Evolutionary conservation across 2,113 vertebrate genomes (phyloP), one percentile per base, ranked within the genome.

Genomic region (Burhinus bistriatus): DNA sequence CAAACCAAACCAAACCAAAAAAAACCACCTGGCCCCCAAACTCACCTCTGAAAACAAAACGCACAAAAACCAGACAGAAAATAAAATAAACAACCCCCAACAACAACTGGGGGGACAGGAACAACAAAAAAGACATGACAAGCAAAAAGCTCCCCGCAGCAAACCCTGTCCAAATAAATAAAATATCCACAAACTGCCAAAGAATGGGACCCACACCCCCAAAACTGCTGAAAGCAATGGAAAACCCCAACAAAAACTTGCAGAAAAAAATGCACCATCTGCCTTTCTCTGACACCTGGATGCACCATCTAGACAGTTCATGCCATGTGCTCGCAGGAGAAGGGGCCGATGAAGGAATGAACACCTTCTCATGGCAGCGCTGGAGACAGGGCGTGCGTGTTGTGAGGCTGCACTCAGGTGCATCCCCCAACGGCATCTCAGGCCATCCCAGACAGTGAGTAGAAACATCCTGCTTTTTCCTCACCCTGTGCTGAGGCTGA

Each of bases 301-400:
- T 64, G 6, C 30, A 9, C 17, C 49, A 58, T 6, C 14, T 10
- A 11, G 30, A 62, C 19, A n/a, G 26, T 30, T 82, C 25, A 22
- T 38, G 30, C 15, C 5, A 1, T 0, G 1, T 77, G 11, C 8
- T 72, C 22, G 5, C 26, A 42, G 1, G 5, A 55, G 8, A 15
- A 58, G 26, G 3, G 5, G 12, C 6, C 2, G 2, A 32, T 47
- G 54, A 73, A 72, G 49, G 12, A 64, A 47, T 4, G 8, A 72
- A 69, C 0, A 2, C 16, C 32, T 79, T 65, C 59, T n/a, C 11
- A 14, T 7, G 18, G 16, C 0, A 0, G 9, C 2, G 1, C 23
- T 45, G 23, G n/a, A 65, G 7, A 32, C 1, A 2, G 11, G 57
- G 11, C 2, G 4, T 7, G 1, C 4, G 2, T 16, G 2, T 65